Base-by-base conservation (phyloP, 2,888 invertebrate genomes). In the Selenia dentaria region DNA sequence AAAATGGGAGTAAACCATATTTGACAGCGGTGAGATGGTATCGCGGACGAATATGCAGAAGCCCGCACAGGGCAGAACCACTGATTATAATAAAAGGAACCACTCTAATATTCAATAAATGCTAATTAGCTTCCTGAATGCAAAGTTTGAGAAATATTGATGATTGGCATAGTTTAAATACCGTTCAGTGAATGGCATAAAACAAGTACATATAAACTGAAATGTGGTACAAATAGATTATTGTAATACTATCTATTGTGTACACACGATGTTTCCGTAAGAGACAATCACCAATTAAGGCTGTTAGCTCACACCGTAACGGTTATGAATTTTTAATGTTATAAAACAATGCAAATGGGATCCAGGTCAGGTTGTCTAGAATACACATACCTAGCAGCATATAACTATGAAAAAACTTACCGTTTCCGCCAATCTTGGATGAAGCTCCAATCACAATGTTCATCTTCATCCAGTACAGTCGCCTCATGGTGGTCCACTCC, bases 361-460 rank as follows among this genome's bases (percentile, higher is more conserved):
- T 74, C 62, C 61, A 65, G 81, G 78, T 65, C 76, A 70, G 51
- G 46, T 46, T 8, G 65, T 67, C 67, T 72, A 56, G 47, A 64
- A 24, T 58, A 61, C 47, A 64, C 47, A 64, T 67, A n/a, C n/a
- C n/a, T n/a, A 67, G 67, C 64, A 60, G 58, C 40, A 59, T 58
- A 49, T 24, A 49, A 22, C 16, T 31, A 35, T 26, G 28, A 41
- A 39, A 26, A 37, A 18, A 75, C 83, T 73, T 82, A 94, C 94
- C 94, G 92, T 81, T 93, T 92, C 68, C 94, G 91, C 94, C 94
- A 94, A 69, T 93, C 93, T 76, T 94, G 94, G 34, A 94, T 94
- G 73, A 94, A 94, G 70, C 94, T 94, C 94, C 94, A 94, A 73
- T 94, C 94, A 53, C 93, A 93, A 54, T 92, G 92, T 63, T 84